A percentile compares a stretch with the other conserved stretches of the same genome.
Conservation (phyloP, 2,888 invertebrate species). For the Coelinius sp. region DNA sequence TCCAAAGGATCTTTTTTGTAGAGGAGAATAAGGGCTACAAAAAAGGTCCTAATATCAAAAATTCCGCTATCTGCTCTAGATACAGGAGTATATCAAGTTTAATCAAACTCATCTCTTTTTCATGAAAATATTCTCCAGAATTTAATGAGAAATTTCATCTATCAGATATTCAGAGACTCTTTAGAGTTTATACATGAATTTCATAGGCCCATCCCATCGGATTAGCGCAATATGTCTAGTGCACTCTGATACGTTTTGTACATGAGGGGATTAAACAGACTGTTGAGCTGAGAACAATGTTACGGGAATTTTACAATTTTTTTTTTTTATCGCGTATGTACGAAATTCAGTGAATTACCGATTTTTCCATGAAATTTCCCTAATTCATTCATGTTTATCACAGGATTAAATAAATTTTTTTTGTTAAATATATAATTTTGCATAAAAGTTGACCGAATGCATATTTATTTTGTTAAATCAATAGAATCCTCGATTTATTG, state of each 20-base stretch:
- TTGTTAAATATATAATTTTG: too few species aligned
- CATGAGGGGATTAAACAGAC: not conserved
- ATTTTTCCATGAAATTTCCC: too few species aligned
- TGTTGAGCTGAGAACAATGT: not conserved
- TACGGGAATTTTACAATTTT: not conserved
- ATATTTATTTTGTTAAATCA: not conserved
- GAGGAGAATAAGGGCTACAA: too few species aligned
- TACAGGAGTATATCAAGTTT: too few species aligned
- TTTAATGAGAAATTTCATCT: not conserved
- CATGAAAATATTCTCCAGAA: not conserved
- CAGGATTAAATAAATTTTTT: too few species aligned
- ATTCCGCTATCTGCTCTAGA: too few species aligned
- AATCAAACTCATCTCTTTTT: too few species aligned
- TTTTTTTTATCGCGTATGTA: not conserved
- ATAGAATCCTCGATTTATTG: too few species aligned
- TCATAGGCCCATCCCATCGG: not conserved
- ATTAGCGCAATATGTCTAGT: slow-evolving; percentile 7
- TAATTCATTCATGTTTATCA: too few species aligned
- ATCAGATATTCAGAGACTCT: not conserved
- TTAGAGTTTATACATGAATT: not conserved
- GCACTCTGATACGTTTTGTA: not conserved
- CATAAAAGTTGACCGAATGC: not conserved
- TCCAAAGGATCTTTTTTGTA: too few species aligned
- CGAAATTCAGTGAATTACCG: too few species aligned
- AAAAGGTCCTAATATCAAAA: too few species aligned